A percentile compares a stretch with the other conserved stretches of the same genome.
phyloP scores from a whole-genome alignment of 2,113 vertebrate species.

The Natator depressus region DNA sequence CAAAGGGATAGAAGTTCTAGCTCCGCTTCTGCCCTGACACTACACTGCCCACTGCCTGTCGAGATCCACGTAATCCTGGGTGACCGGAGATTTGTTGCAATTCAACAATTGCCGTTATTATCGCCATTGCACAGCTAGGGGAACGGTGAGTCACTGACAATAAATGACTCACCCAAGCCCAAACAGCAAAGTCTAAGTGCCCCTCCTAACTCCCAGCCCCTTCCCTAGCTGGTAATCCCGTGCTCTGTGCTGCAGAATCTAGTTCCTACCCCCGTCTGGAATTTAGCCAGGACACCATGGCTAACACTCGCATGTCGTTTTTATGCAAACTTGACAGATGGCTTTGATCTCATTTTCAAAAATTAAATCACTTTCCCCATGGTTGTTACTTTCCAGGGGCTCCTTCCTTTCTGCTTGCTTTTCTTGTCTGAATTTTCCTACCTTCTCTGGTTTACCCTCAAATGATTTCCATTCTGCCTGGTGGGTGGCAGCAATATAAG shows the following conservation, averaged over 20 bases:
- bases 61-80: not conserved
- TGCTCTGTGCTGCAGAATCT: not conserved
- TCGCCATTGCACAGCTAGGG: not conserved
- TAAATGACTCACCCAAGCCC: not conserved
- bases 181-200: not conserved
- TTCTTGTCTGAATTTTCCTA: conserved; percentile 12
- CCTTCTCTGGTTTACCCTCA: not conserved
- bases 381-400: conserved; percentile 46
- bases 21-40: not conserved
- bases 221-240: not conserved
- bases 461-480: not conserved
- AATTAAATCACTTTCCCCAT: conserved; percentile 60
- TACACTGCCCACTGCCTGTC: not conserved
- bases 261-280: conserved; percentile 30
- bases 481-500: not conserved
- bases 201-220: not conserved
- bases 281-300: conserved; percentile 19
- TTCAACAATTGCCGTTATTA: not conserved
- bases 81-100: not conserved
- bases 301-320: conserved; percentile 33
- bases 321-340: conserved; percentile 63
- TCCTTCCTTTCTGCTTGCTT: conserved; percentile 51
- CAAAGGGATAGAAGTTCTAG: not conserved
- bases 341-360: conserved; percentile 55
- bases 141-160: not conserved